phyloP scores from a whole-genome alignment of 92 coral and sea anemone species.

The Meandrina meandrites region DNA sequence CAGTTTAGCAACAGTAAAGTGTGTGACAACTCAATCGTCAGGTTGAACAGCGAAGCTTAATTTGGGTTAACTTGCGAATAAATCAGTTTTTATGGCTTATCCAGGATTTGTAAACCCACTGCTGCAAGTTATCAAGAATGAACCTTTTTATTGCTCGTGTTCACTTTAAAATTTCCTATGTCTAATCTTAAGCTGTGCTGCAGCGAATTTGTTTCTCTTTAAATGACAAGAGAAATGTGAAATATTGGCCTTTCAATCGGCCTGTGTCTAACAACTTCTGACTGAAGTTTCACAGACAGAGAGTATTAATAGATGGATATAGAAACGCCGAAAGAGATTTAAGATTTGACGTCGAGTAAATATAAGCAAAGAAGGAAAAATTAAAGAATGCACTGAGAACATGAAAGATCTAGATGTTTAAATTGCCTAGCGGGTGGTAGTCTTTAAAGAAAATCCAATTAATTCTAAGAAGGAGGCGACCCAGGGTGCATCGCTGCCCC shows the following conservation, averaged over 20 bases:
- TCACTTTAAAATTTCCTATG: not conserved
- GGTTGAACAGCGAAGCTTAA: too few relatives aligned
- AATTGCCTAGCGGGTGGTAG: not conserved
- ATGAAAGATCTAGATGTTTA: not conserved
- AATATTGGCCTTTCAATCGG: not conserved
- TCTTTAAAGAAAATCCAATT: not conserved
- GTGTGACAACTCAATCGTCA: too few relatives aligned
- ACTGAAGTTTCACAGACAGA: too few relatives aligned
- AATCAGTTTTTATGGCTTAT: too few relatives aligned
- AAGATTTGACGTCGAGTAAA: not conserved
- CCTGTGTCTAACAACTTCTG: too few relatives aligned
- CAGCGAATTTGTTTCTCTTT: too few relatives aligned
- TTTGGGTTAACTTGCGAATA: too few relatives aligned
- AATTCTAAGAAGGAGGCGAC: not conserved
- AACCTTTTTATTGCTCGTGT: not conserved
- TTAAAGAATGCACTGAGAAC: not conserved
- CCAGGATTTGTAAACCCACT: too few relatives aligned
- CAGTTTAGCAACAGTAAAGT: too few relatives aligned
- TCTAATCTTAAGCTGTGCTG: not conserved
- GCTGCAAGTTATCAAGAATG: too few relatives aligned
- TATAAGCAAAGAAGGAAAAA: not conserved
- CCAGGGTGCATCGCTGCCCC: not conserved
- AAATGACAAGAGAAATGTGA: too few relatives aligned
- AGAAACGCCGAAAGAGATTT: not conserved
- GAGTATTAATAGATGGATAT: too few relatives aligned